phyloP scores from a whole-genome alignment of 1,140 invertebrate genomes.

The Cydia strobilella region DNA sequence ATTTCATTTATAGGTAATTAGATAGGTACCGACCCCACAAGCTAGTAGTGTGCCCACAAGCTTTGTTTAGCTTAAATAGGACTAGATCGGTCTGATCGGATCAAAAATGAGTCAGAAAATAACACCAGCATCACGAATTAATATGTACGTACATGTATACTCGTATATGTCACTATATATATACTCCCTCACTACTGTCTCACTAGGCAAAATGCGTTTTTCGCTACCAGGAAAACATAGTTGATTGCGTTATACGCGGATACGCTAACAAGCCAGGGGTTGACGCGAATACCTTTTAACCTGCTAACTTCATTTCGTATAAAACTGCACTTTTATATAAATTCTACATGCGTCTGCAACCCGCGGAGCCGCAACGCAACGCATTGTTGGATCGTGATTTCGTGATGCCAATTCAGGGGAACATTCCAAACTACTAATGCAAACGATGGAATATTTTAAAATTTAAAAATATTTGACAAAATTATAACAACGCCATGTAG shows the following conservation, averaged over 20 bases:
- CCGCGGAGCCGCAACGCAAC: neutral
- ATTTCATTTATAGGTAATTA: too few relatives aligned
- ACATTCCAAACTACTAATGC: neutral
- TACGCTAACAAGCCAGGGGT: neutral
- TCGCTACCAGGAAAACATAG: constrained; percentile 5
- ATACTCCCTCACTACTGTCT: too few relatives aligned
- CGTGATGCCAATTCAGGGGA: neutral
- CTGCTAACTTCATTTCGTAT: constrained; percentile 1
- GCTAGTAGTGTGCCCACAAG: too few relatives aligned
- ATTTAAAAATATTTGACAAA: too few relatives aligned
- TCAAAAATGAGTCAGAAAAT: neutral
- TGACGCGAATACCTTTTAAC: neutral
- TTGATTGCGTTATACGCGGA: constrained; percentile 5
- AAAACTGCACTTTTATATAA: constrained; percentile 7
- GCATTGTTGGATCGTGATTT: neutral
- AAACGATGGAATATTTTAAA: too few relatives aligned
- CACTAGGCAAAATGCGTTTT: constrained; percentile 6
- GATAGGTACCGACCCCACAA: too few relatives aligned
- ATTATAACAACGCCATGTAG: too few relatives aligned
- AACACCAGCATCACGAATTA: neutral
- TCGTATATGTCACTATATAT: too few relatives aligned
- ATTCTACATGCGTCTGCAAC: neutral
- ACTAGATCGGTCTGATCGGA: too few relatives aligned
- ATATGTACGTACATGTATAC: neutral
- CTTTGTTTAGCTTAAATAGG: too few relatives aligned